Conservation (phyloP, 1,140 invertebrate genomes). For the Bombus waltoni region DNA sequence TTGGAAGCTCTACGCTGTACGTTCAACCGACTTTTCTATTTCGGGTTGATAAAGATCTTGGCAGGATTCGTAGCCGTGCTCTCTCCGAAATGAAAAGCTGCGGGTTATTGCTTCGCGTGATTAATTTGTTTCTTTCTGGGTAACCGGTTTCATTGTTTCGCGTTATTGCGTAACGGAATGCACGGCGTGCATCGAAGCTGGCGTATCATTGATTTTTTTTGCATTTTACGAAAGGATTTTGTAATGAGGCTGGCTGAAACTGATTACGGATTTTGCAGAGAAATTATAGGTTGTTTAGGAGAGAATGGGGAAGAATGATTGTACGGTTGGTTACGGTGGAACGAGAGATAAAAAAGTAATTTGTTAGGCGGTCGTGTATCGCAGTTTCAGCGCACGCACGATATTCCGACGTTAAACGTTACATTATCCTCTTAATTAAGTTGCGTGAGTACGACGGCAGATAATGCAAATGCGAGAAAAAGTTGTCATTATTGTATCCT, state of each 20-base stretch:
- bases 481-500: not conserved
- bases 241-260: not conserved
- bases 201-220: not conserved
- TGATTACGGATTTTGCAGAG: slow-evolving; percentile 15
- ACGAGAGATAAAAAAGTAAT: not conserved
- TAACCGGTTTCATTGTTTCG: slow-evolving; percentile 14
- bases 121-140: slow-evolving; percentile 34
- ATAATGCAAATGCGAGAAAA: slow-evolving; percentile 33
- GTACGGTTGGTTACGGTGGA: not conserved
- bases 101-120: slow-evolving; percentile 24
- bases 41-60: not conserved
- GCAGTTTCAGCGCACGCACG: slow-evolving; percentile 8
- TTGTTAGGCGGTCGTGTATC: not conserved
- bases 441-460: not conserved
- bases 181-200: not conserved
- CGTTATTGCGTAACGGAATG: slow-evolving; percentile 30
- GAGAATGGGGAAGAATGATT: not conserved
- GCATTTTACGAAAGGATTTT: not conserved
- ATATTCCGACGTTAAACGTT: slow-evolving; percentile 20
- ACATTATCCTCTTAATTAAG: slow-evolving; percentile 37
- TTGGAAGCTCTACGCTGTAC: not conserved
- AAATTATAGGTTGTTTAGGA: not conserved
- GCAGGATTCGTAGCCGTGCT: not conserved
- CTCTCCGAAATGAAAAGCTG: slow-evolving; percentile 18
- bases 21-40: slow-evolving; percentile 8